A percentile compares a stretch with the other conserved stretches of the same genome.
phyloP scores from a whole-genome alignment of 2,113 vertebrate species.

The Dipodomys ordii region DNA sequence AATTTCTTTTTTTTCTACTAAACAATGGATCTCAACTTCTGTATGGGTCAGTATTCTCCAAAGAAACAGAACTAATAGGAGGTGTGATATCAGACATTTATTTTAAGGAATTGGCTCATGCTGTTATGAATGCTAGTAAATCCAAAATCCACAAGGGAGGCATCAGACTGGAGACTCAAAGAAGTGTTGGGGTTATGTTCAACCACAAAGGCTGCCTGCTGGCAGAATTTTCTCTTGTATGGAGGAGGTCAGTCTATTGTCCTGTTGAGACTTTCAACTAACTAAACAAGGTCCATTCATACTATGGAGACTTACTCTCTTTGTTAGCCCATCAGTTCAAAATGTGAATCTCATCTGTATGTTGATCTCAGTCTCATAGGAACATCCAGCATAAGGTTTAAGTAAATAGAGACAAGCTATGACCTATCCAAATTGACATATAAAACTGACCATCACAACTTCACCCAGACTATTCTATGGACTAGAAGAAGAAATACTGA shows the following conservation, averaged over 20 bases:
- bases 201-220: neutral
- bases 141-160: neutral
- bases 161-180: neutral
- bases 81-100: neutral
- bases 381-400: neutral
- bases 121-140: neutral
- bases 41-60: neutral
- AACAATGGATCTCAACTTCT: neutral
- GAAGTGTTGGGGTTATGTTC: neutral
- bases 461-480: neutral
- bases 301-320: neutral
- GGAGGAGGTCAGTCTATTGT: neutral
- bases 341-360: neutral
- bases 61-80: constrained; percentile 6
- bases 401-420: neutral
- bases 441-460: neutral
- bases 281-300: neutral
- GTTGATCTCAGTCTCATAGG: neutral
- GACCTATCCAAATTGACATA: neutral
- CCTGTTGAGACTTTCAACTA: neutral
- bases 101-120: constrained; percentile 10
- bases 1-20: neutral
- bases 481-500: neutral
- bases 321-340: neutral
- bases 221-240: neutral